phyloP scores from a whole-genome alignment of 2,797 vertebrate genomes.

The Coranthus polyacanthus region DNA sequence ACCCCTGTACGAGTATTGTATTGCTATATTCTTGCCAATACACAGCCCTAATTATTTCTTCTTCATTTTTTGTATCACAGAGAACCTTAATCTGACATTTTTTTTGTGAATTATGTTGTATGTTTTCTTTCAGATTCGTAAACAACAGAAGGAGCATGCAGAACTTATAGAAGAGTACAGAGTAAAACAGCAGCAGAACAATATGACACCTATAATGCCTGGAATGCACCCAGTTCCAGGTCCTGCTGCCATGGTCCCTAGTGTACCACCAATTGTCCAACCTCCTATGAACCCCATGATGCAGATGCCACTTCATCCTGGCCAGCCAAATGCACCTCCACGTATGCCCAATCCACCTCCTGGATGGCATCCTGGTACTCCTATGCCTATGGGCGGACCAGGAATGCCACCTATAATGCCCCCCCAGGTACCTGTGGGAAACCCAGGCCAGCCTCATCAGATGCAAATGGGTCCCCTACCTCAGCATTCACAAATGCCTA shows the following conservation, averaged over 20 bases:
- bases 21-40: neutral
- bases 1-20: too few relatives aligned
- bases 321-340: slow-evolving; percentile 83
- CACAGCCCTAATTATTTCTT: too few relatives aligned
- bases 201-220: slow-evolving; percentile 87
- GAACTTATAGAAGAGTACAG: slow-evolving; percentile 98
- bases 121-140: slow-evolving; percentile 89
- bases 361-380: slow-evolving; percentile 88
- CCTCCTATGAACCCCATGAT: slow-evolving; percentile 86
- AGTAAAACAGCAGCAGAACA: slow-evolving; percentile 94
- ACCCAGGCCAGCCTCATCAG: slow-evolving; percentile 69
- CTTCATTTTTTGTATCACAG: neutral
- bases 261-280: slow-evolving; percentile 86
- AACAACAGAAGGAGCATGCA: slow-evolving; percentile 98
- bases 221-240: slow-evolving; percentile 86
- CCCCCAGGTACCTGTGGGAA: slow-evolving; percentile 71
- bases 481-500: slow-evolving; percentile 75
- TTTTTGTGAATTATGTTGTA: slow-evolving; percentile 1
- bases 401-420: slow-evolving; percentile 76
- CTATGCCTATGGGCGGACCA: slow-evolving; percentile 72
- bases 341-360: slow-evolving; percentile 86
- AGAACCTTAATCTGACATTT: neutral
- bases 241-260: slow-evolving; percentile 78
- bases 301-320: slow-evolving; percentile 86
- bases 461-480: slow-evolving; percentile 73